phyloP scores from a whole-genome alignment of 1,140 invertebrate genomes.

The Apis laboriosa region DNA sequence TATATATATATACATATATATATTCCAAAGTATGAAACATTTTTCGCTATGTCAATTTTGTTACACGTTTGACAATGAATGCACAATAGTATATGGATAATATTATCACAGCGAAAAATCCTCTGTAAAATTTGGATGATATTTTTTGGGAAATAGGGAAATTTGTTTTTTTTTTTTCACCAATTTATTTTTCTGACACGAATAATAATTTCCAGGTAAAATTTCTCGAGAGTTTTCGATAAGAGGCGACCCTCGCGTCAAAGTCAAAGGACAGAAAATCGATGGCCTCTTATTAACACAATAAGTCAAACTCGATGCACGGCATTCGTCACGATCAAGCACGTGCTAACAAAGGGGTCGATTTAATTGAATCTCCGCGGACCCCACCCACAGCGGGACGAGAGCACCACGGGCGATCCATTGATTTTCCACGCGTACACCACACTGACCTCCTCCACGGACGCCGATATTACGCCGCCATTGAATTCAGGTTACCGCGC shows the following conservation, averaged over 20 bases:
- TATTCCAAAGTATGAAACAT: too few species aligned
- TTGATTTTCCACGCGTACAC: neutral
- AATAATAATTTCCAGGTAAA: too few species aligned
- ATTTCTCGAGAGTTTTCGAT: neutral
- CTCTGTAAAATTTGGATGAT: too few species aligned
- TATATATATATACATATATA: too few species aligned
- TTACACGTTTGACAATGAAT: too few species aligned
- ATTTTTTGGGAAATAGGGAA: too few species aligned
- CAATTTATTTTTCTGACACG: too few species aligned
- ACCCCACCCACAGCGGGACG: neutral
- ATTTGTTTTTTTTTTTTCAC: too few species aligned
- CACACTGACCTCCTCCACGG: neutral
- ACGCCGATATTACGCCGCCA: conserved; percentile 9
- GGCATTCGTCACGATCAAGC: neutral
- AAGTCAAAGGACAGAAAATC: neutral
- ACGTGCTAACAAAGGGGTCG: neutral
- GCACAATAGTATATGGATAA: too few species aligned
- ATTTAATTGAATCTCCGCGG: neutral
- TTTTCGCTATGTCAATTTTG: too few species aligned
- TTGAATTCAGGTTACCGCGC: conserved; percentile 39
- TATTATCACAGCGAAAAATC: too few species aligned
- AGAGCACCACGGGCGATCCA: neutral
- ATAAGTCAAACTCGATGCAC: neutral
- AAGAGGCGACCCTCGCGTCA: neutral
- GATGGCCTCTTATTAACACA: neutral